Conservation (phyloP, 2,113 vertebrate genomes). For the Halcyon malimbica region DNA sequence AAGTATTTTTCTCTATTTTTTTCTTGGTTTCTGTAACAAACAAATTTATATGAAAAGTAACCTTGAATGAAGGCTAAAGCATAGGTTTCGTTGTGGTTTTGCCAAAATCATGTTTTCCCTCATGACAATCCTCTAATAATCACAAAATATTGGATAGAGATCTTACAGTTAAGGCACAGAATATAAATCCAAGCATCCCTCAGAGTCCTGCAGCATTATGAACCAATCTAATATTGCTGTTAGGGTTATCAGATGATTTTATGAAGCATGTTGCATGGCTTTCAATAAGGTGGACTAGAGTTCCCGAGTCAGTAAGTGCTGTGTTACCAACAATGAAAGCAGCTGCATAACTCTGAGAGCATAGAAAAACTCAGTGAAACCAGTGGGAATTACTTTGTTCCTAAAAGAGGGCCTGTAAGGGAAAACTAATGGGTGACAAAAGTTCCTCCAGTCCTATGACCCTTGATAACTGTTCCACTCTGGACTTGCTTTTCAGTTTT, state of each 20-base stretch:
- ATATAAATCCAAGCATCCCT: background rate
- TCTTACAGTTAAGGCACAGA: background rate
- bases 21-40: background rate
- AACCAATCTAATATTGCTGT: background rate
- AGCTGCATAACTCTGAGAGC: background rate
- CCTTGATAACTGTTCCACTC: accelerated
- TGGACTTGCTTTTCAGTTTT: background rate
- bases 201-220: background rate
- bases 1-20: background rate
- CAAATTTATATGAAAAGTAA: background rate
- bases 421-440: background rate
- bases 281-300: background rate
- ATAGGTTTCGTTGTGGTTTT: background rate
- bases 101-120: constrained; percentile 40
- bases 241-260: background rate
- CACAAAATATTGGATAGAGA: constrained; percentile 17
- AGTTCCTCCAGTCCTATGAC: background rate
- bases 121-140: constrained; percentile 29
- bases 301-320: background rate
- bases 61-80: background rate
- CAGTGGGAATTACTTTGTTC: background rate
- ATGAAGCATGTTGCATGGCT: background rate
- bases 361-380: background rate
- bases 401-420: background rate
- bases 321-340: accelerated